phyloP scores from a whole-genome alignment of 2,113 vertebrate species.

The Diadophis punctatus region DNA sequence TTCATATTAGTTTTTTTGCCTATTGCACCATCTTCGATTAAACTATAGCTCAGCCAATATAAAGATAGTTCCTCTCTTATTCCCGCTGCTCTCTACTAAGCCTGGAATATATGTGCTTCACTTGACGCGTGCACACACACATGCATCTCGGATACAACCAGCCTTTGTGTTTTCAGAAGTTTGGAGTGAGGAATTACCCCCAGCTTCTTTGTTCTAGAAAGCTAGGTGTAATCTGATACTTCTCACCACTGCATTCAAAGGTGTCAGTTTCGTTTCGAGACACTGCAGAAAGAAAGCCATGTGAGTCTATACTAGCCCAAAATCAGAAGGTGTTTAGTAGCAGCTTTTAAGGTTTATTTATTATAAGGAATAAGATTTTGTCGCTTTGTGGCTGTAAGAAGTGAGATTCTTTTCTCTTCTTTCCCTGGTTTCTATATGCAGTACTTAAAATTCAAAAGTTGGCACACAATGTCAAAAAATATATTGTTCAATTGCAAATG shows the following conservation, averaged over 20 bases:
- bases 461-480: not conserved
- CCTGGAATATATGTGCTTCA: not conserved
- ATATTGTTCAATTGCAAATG: not conserved
- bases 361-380: not conserved
- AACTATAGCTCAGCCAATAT: not conserved
- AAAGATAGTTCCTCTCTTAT: not conserved
- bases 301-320: not conserved
- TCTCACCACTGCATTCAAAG: not conserved
- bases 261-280: not conserved
- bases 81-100: not conserved
- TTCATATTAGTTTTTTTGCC: not conserved
- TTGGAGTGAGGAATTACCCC: not conserved
- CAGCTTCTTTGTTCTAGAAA: not conserved
- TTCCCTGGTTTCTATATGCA: not conserved
- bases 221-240: not conserved
- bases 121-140: not conserved
- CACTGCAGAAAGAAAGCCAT: not conserved
- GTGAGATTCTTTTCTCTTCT: not conserved
- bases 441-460: not conserved
- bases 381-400: not conserved
- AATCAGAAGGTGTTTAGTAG: not conserved
- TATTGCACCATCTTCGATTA: not conserved
- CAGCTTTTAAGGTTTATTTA: not conserved
- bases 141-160: not conserved
- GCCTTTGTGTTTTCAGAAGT: not conserved